Conservation (phyloP, 2,797 vertebrate genomes). For the Eulemur albifrons region DNA sequence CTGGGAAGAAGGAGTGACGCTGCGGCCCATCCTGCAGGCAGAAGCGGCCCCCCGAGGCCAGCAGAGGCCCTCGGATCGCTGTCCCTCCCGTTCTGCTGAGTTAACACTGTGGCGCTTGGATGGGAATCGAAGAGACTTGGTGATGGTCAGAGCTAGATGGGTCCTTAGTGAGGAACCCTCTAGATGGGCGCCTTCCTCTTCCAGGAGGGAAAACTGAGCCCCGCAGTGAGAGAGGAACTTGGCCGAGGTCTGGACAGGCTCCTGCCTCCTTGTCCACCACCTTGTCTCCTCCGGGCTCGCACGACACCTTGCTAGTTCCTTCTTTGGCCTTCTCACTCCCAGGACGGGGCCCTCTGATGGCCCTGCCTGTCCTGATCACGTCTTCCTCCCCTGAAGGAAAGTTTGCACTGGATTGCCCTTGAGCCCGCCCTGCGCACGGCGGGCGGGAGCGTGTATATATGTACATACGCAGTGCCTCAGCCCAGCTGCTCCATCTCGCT, state of each 20-base stretch:
- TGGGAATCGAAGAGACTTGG: background rate
- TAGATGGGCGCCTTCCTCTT: background rate
- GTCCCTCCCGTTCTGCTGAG: background rate
- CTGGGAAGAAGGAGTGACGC: slow-evolving; percentile 91
- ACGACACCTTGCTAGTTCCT: background rate
- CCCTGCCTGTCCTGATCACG: background rate
- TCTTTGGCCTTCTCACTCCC: background rate
- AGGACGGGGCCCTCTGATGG: background rate
- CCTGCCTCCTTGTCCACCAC: background rate
- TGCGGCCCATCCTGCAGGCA: background rate
- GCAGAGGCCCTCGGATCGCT: background rate
- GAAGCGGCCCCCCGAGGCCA: background rate
- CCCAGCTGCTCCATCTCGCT: slow-evolving; percentile 63
- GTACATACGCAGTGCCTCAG: slow-evolving; percentile 80
- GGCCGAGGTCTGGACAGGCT: background rate
- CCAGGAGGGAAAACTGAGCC: background rate
- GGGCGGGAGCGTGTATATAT: slow-evolving; percentile 77
- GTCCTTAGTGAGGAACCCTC: background rate
- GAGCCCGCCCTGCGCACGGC: background rate
- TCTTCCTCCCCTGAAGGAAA: slow-evolving; percentile 69
- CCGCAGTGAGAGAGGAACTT: background rate
- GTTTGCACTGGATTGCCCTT: slow-evolving; percentile 77
- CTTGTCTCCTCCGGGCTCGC: background rate
- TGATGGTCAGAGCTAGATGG: background rate
- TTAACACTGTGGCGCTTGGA: background rate